Base-by-base conservation (phyloP, 1,140 invertebrate species). In the Anoplolepis gracilipes region DNA sequence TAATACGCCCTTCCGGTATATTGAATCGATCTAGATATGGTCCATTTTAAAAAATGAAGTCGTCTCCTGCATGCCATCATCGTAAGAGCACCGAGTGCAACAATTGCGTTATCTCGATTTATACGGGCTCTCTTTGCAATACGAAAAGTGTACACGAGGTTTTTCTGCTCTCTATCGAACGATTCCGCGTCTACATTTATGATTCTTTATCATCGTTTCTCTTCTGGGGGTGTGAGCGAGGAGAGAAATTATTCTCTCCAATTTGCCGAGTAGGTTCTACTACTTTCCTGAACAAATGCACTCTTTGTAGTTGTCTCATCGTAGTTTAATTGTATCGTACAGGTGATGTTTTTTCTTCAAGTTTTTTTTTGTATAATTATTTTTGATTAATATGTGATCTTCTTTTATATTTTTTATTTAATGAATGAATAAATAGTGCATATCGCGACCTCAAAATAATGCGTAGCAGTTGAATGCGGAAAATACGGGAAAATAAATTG, bases 41-140 rank as follows among this genome's bases (percentile, higher is more conserved):
- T 42, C 25, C 13, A 61, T 82, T 73, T 82, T 82, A 82, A 59
- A 82, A 59, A 67, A 82, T 53, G 53, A 82, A 82, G 59, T 39
- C 11, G 42, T 70, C 36, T 28, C 16, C 65, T 25, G 8, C 53
- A 53, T 22, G 36, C 36, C 19, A 59, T 81, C 65, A 28, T 11
- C 11, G 53, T 59, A 59, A 72, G 53, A 81, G 36, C 65, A 57
- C 33, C 8, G 67, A 67, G 28, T 61, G 53, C 53, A 46, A 59
- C 39, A 82, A 82, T 72, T 82, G 53, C 67, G 13, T 73, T 82
- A 82, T 59, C 33, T 82, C n/a, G 53, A 73, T 42, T 42, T 42
- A 46, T 39, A 30, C 30, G 16, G 10, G 5, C 25, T 16, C 36
- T 19, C 11, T 6, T 46, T 11, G 53, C 53, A 13, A 46, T 81